Base-by-base conservation (phyloP, 2,888 invertebrate genomes). In the Folsomia manolachei region DNA sequence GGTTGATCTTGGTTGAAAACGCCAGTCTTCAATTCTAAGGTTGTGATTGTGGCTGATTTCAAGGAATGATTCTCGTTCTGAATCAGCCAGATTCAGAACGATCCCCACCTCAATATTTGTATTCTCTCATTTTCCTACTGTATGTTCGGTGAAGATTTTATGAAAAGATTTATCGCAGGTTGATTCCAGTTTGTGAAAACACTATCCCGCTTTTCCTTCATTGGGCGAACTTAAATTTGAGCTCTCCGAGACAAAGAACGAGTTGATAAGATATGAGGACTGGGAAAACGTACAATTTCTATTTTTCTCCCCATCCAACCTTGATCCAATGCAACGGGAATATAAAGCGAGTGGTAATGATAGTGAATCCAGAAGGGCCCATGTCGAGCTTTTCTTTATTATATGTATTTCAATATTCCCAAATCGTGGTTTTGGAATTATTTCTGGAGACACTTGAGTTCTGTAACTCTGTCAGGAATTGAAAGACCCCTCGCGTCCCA, bases 351-450 rank as follows among this genome's bases (percentile, higher is more conserved):
- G n/a, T n/a, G n/a, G n/a, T n/a, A n/a, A n/a, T n/a, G n/a, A 27
- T n/a, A 27, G 11, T 39, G 39, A 4, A 14, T 39, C 7, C 39
- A 9, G 39, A 39, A 4, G 39, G 39, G 39, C 52, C 65, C 65
- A 66, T 66, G 52, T 23, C 4, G 56, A 56, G 56, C 19, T 56
- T 56, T 14, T 56, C 19, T 56, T n/a, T n/a, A n/a, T n/a, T n/a
- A n/a, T n/a, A n/a, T n/a, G 63, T 39, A n/a, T n/a, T 66, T 52
- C 23, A 27, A 52, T 52, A 23, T 51, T 39, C 21, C 2, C 19
- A 66, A 66, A n/a, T 66, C 65, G 52, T 66, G 65, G 2, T 2
- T 1, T 66, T 24, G 65, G 65, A 39, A 21, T 66, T 66, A 52
- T 56, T 56, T 18, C 56, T 56, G 39, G 14, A 39, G 39, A 56